phyloP scores from a whole-genome alignment of 2,888 invertebrate genomes.

The Eristalis pertinax region DNA sequence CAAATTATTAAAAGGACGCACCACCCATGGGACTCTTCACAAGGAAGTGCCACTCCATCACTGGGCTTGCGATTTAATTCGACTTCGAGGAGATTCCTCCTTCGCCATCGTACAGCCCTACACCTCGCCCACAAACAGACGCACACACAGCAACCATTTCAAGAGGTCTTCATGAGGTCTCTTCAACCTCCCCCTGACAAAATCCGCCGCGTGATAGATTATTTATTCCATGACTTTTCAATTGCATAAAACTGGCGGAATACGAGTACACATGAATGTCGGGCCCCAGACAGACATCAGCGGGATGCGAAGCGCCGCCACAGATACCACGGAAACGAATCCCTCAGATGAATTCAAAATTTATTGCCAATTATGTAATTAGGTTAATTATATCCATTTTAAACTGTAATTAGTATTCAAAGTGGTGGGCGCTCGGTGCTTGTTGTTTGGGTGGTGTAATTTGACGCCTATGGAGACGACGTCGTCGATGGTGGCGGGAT shows the following conservation, averaged over 20 bases:
- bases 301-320: not conserved
- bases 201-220: slow-evolving; percentile 29
- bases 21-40: not conserved
- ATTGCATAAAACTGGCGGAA: slow-evolving; percentile 46
- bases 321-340: slow-evolving; percentile 41
- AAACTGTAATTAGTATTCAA: slow-evolving; percentile 60
- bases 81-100: slow-evolving; percentile 52
- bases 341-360: slow-evolving; percentile 59
- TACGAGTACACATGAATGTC: slow-evolving; percentile 5
- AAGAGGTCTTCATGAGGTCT: not conserved
- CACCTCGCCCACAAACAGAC: no score
- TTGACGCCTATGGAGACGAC: slow-evolving; percentile 30
- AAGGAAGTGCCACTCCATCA: not conserved
- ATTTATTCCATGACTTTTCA: slow-evolving; percentile 51
- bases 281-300: slow-evolving; percentile 8
- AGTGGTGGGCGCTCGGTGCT: slow-evolving; percentile 6
- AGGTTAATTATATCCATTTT: slow-evolving; percentile 60
- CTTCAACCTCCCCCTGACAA: no score
- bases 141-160: not conserved
- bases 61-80: slow-evolving; percentile 56
- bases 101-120: not conserved
- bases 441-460: slow-evolving; percentile 28
- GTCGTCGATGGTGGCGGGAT: not conserved
- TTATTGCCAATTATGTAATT: slow-evolving; percentile 69
- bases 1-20: slow-evolving; percentile 51